Conservation (phyloP, 30 jellyfish, hydroid and myxozoan species). For the Cassiopea andromeda region DNA sequence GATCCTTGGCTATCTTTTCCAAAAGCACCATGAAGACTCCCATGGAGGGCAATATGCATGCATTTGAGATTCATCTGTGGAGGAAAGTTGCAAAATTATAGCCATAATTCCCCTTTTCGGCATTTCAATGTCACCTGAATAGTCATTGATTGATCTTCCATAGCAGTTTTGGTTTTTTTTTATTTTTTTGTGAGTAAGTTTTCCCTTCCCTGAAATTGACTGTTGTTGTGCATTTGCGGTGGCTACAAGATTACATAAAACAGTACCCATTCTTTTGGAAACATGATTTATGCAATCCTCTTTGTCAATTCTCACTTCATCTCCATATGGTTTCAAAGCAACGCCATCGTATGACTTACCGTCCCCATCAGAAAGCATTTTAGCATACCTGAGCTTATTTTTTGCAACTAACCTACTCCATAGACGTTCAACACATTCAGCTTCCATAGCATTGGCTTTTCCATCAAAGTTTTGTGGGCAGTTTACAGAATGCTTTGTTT, state of each 20-base stretch:
- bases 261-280: conserved; percentile 39
- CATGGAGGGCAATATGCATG: conserved; percentile 43
- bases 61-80: conserved; percentile 10
- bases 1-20: conserved; percentile 19
- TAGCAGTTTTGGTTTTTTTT: conserved; percentile 21
- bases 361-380: not conserved
- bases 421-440: conserved; percentile 7
- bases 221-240: conserved; percentile 8
- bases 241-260: not conserved
- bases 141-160: conserved; percentile 32
- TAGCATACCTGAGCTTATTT: conserved; percentile 24
- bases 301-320: not conserved
- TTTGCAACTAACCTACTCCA: not conserved
- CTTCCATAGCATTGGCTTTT: conserved; percentile 28
- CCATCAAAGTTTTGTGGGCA: conserved; percentile 14
- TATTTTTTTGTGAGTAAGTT: conserved; percentile 28
- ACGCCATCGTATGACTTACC: conserved; percentile 11
- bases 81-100: conserved; percentile 4
- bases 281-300: conserved; percentile 34
- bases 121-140: conserved; percentile 6
- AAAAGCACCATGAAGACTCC: conserved; percentile 35
- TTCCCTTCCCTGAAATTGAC: conserved; percentile 42
- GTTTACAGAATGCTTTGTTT: not conserved
- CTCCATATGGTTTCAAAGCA: not conserved
- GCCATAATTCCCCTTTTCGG: conserved; percentile 14